Base-by-base conservation (phyloP, 2,888 invertebrate species). In the Pseudanteris insignis region DNA sequence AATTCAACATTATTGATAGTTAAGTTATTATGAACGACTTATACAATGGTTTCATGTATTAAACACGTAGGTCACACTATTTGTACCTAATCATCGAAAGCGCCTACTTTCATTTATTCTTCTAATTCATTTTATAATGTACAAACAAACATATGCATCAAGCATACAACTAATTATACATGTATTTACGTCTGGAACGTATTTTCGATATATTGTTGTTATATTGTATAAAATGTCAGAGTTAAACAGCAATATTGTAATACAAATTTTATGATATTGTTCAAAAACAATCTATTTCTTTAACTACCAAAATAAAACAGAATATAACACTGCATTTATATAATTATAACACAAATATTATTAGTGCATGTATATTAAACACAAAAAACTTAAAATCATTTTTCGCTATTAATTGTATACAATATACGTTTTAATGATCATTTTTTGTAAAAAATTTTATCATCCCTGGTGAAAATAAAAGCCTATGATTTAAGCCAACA, bases 151-250 rank as follows among this genome's bases (percentile, higher is more conserved):
- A 51, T 59, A 34, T 30, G 58, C 46, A 48, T 4, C 24, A 50
- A 26, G 44, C 44, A 34, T 50, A 50, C 44, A 10, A 33, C 11
- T n/a, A 11, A 15, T 26, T 54, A 47, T 44, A 44, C 50, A 25
- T 59, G 38, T 50, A 51, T 46, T 13, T 34, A 51, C 51, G 50
- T 46, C 34, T 51, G 40, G 13, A 44, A 36, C 25, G 43, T 60
- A 60, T 60, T 60, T 60, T 60, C 60, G 60, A 54, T 60, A 60
- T 60, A 60, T 60, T 53, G 60, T 60, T 60, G 53, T 60, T 60
- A 60, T 54, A 60, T 53, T 60, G 60, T 60, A 60, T 47, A 51
- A 59, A 40, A 60, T 41, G 47, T 53, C 41, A 60, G 53, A 60
- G 59, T 60, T 60, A 53, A 60, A 59, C 12, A 40, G 24, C 37